Evolutionary conservation across 2,797 vertebrate genomes (phyloP).

Genomic region (Pseudochaenichthys georgianus): DNA sequence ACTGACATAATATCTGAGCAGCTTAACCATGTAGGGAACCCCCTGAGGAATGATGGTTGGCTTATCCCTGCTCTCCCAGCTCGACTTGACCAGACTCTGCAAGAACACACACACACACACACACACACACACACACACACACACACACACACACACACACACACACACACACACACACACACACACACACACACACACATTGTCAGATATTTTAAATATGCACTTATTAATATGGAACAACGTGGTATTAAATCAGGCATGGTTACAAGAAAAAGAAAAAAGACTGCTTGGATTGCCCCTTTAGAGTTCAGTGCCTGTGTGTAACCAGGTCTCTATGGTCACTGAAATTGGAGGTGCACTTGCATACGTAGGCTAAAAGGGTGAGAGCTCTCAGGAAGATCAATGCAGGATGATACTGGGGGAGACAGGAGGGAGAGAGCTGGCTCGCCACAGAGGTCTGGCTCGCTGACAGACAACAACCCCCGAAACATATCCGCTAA

Average conservation of each 20-base stretch:
- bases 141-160: background rate
- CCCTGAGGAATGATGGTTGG: constrained; percentile 96
- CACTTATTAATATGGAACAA: background rate
- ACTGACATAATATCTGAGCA: constrained; percentile 93
- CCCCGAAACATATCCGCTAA: constrained; percentile 21
- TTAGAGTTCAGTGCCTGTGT: constrained; percentile 20
- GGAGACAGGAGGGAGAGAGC: constrained; percentile 61
- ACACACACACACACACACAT: background rate
- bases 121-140: background rate
- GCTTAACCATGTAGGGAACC: constrained; percentile 96
- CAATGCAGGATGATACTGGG: constrained; percentile 59
- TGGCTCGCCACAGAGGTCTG: constrained; percentile 33
- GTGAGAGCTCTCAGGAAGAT: constrained; percentile 74
- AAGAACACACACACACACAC: constrained; percentile 10
- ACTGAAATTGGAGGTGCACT: constrained; percentile 70
- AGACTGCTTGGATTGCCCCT: constrained; percentile 14
- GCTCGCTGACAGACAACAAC: constrained; percentile 34
- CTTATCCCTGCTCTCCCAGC: constrained; percentile 88
- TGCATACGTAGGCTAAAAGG: constrained; percentile 48
- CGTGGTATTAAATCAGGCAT: background rate
- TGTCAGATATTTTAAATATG: background rate
- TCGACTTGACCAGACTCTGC: constrained; percentile 96
- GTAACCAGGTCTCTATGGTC: constrained; percentile 45
- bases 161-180: background rate
- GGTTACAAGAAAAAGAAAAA: background rate